Evolutionary conservation across 2,113 vertebrate genomes (phyloP), one percentile per base, ranked within the genome.

Genomic region (Corvus cornix): DNA sequence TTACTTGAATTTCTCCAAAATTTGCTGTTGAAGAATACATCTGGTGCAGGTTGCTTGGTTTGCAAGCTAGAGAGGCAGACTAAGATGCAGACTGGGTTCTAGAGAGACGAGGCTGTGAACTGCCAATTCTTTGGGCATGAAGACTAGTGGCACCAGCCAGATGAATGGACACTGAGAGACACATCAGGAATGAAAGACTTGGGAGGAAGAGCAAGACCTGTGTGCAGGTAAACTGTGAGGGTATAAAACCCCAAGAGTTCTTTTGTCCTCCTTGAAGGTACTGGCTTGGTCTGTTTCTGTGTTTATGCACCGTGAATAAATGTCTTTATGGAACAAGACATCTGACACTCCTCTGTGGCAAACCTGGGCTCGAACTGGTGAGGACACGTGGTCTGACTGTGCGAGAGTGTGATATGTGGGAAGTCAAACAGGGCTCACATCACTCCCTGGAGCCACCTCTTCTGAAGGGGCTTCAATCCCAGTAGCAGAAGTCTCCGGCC

Each of bases 221-320:
- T 18, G 12, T 0, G 0, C 2, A 8, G 16, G 13, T 3, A 60
- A n/a, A 19, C 23, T 31, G 24, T 75, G 46, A 68, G 9, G 4
- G 6, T 27, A 31, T 13, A 53, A 68, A 83, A 31, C 1, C 14
- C 6, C 9, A 31, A 16, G 9, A 7, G 4, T 30, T 15, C n/a
- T 30, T 35, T 30, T 26, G 9, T 53, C 11, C 16, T 60, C 53
- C 39, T 48, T 1, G 1, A 9, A 18, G 33, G 27, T 16, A 67
- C 9, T 16, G 52, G 23, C 28, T 82, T 0, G 1, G 16, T 48
- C 4, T 46, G 3, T 53, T 59, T 60, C 56, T 30, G 19, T 67
- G 52, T 75, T 74, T 11, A 20, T n/a, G 24, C 13, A 19, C 11
- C 0, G 0, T 53, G 24, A 82, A n/a, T 41, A 53, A 46, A 68